Percentiles rank a stretch among this genome's conserved stretches.
Evolutionary conservation across 2,888 invertebrate species (phyloP).

Genomic region (Epinotia nisella): DNA sequence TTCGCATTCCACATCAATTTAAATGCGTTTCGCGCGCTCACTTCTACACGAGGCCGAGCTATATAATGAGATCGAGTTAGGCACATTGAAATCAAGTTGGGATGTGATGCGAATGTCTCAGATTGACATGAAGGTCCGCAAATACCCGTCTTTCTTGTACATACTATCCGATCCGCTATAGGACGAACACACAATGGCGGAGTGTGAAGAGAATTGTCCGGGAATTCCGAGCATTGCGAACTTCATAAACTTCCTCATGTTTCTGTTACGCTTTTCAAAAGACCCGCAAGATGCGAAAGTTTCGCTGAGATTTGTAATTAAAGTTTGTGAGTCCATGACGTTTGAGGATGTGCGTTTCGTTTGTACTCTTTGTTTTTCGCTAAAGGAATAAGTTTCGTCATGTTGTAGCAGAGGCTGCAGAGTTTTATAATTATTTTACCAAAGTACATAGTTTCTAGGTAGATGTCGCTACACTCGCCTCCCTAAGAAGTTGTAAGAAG

Average conservation of each 20-base stretch:
- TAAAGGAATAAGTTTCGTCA: conserved; percentile 1
- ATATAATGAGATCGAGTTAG: not conserved
- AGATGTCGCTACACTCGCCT: no score
- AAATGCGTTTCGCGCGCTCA: not conserved
- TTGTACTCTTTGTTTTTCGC: conserved; percentile 7
- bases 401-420: not conserved
- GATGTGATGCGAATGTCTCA: not conserved
- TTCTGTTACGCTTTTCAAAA: conserved; percentile 42
- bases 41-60: not conserved
- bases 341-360: conserved; percentile 16
- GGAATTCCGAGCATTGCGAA: conserved; percentile 35
- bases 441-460: no score
- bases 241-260: conserved; percentile 40
- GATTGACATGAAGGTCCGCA: not conserved
- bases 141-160: conserved; percentile 19
- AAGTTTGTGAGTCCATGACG: conserved; percentile 35
- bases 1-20: not conserved
- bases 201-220: conserved; percentile 30
- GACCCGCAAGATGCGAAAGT: conserved; percentile 36
- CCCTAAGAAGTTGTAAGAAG: no score
- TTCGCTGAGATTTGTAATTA: conserved; percentile 41
- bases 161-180: conserved; percentile 22
- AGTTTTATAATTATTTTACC: no score
- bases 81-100: not conserved
- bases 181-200: conserved; percentile 26